phyloP scores from a whole-genome alignment of 64 coral and sea anemone species.

The Exaiptasia diaphana region DNA sequence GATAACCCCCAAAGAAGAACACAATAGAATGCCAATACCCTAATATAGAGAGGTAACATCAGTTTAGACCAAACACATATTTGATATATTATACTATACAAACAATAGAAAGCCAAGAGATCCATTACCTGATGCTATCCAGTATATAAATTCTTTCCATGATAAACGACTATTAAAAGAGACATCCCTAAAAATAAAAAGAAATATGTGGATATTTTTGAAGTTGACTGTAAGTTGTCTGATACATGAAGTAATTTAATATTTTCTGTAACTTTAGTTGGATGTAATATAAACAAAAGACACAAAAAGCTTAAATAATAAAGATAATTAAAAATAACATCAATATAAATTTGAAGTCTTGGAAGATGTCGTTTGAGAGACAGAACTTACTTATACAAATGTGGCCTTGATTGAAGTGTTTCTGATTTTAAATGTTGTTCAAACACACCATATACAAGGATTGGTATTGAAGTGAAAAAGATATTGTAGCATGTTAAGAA shows the following conservation, averaged over 20 bases:
- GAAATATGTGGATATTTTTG: too few species aligned
- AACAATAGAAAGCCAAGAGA: too few species aligned
- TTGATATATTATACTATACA: too few species aligned
- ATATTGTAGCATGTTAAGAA: constrained; percentile 96
- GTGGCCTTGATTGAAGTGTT: constrained; percentile 53
- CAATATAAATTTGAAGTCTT: too few species aligned
- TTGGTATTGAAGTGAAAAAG: constrained; percentile 91
- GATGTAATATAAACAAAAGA: too few species aligned
- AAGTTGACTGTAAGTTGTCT: not conserved
- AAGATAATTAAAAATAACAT: too few species aligned
- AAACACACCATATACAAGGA: constrained; percentile 85
- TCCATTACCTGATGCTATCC: constrained; percentile 73
- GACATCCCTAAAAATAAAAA: constrained; percentile 65
- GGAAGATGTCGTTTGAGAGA: not conserved
- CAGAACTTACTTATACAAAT: constrained; percentile 72
- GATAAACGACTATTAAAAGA: constrained; percentile 71
- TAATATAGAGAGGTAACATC: not conserved
- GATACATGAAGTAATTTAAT: not conserved
- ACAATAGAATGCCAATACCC: constrained; percentile 86
- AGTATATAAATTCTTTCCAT: constrained; percentile 82
- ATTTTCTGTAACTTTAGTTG: too few species aligned
- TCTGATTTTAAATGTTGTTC: constrained; percentile 75
- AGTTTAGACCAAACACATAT: too few species aligned
- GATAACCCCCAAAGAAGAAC: constrained; percentile 81
- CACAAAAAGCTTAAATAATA: too few species aligned